phyloP scores from a whole-genome alignment of 2,113 vertebrate genomes.

The Phyllostomus discolor region DNA sequence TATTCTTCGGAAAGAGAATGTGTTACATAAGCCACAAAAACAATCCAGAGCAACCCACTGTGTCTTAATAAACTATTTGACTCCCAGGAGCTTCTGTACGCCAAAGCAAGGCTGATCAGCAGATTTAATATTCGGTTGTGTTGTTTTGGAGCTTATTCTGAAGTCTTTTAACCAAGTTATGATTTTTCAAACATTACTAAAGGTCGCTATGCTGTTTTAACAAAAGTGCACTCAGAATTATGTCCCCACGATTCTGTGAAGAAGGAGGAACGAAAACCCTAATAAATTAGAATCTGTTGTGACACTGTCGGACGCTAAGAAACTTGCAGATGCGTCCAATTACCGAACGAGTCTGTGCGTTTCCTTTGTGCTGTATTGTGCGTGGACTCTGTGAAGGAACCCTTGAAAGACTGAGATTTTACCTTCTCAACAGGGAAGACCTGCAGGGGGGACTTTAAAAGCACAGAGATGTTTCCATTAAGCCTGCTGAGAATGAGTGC shows the following conservation, averaged over 20 bases:
- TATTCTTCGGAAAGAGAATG: background rate
- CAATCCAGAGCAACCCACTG: background rate
- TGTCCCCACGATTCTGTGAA: background rate
- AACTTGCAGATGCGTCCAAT: background rate
- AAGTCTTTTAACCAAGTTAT: background rate
- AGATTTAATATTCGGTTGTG: background rate
- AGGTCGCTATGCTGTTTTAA: background rate
- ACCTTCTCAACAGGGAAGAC: background rate
- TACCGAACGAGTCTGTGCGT: constrained; percentile 1
- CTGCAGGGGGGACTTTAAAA: background rate
- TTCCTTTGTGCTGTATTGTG: background rate
- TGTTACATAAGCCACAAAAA: background rate
- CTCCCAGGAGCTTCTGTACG: background rate
- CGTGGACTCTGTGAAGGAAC: background rate
- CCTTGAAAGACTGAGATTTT: constrained; percentile 12
- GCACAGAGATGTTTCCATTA: constrained; percentile 39
- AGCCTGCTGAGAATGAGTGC: constrained; percentile 24
- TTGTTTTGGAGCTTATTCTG: background rate
- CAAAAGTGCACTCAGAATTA: background rate
- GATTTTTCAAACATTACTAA: background rate
- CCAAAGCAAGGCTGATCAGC: background rate
- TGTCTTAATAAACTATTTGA: background rate
- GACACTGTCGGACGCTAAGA: background rate
- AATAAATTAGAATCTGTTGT: constrained; percentile 29
- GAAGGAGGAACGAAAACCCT: background rate